Conservation (phyloP, 2,113 vertebrate species). For the Plecotus auritus region DNA sequence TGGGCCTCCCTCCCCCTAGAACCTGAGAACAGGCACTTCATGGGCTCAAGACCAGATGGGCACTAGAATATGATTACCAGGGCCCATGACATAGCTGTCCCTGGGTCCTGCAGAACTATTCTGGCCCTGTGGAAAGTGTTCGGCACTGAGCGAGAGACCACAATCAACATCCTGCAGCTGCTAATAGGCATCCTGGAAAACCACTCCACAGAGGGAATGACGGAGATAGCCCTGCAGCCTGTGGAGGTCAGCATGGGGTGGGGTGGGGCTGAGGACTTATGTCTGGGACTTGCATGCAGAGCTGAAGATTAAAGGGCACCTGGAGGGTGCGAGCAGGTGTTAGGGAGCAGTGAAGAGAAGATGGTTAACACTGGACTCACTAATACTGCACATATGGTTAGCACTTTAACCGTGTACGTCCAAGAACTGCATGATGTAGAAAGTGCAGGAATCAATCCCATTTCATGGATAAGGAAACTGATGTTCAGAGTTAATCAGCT, state of each 20-base stretch:
- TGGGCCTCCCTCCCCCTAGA: background rate
- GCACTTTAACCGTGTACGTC: background rate
- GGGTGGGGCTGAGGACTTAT: background rate
- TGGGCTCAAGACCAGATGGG: background rate
- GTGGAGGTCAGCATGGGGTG: background rate
- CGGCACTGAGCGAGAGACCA: background rate
- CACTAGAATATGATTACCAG: background rate
- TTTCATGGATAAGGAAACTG: background rate
- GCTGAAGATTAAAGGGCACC: background rate
- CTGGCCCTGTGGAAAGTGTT: slow-evolving; percentile 30
- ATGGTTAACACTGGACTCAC: background rate
- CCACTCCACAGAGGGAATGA: background rate
- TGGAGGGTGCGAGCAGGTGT: background rate
- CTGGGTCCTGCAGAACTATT: background rate
- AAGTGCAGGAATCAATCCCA: background rate
- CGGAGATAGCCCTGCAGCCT: background rate
- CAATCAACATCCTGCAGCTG: background rate
- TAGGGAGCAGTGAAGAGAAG: background rate
- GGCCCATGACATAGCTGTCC: background rate
- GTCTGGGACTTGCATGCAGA: background rate
- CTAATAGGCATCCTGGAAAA: slow-evolving; percentile 35
- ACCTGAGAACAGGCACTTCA: background rate
- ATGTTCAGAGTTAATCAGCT: too few species aligned
- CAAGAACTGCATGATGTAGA: background rate
- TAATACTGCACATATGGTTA: background rate